Conservation (phyloP, 2,797 vertebrate species). For the Ctenosaura bakeri region DNA sequence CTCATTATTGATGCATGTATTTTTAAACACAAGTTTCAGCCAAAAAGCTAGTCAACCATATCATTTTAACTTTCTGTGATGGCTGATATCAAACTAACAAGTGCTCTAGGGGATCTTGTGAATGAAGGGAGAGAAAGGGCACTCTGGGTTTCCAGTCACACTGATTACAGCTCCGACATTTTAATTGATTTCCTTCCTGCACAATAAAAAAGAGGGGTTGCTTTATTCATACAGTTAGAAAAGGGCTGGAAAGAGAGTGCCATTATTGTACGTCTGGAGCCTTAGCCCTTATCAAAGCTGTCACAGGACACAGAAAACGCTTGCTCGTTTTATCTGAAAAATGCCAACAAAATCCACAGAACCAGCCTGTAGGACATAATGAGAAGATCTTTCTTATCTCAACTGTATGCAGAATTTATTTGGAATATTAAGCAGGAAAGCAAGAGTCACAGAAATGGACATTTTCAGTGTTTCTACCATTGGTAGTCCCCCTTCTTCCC, state of each 20-base stretch:
- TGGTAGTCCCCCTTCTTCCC: background rate
- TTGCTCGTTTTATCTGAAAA: conserved; percentile 48
- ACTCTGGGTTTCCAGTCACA: conserved; percentile 60
- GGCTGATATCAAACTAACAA: conserved; percentile 21
- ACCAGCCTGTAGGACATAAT: background rate
- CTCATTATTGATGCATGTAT: conserved; percentile 4
- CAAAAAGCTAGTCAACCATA: background rate
- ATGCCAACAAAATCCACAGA: conserved; percentile 29
- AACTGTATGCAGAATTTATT: conserved; percentile 40
- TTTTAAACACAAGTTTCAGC: conserved; percentile 13
- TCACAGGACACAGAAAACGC: background rate
- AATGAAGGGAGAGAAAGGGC: conserved; percentile 57
- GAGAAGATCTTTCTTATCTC: conserved; percentile 27
- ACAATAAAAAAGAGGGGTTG: conserved; percentile 57
- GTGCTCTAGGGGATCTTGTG: conserved; percentile 36
- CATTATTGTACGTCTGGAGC: conserved; percentile 46
- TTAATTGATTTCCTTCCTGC: conserved; percentile 20
- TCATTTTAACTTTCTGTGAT: conserved; percentile 10
- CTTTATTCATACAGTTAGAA: conserved; percentile 51
- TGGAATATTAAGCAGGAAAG: conserved; percentile 21
- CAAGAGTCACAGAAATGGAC: conserved; percentile 40
- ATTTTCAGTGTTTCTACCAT: conserved; percentile 46
- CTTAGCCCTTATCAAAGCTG: conserved; percentile 45
- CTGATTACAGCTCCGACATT: conserved; percentile 37
- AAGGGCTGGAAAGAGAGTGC: conserved; percentile 42